These are phyloP conservation scores for Porites lobata DNA, from an alignment of 92 coral and sea anemone species.

Conservation along the genomic window DNA sequence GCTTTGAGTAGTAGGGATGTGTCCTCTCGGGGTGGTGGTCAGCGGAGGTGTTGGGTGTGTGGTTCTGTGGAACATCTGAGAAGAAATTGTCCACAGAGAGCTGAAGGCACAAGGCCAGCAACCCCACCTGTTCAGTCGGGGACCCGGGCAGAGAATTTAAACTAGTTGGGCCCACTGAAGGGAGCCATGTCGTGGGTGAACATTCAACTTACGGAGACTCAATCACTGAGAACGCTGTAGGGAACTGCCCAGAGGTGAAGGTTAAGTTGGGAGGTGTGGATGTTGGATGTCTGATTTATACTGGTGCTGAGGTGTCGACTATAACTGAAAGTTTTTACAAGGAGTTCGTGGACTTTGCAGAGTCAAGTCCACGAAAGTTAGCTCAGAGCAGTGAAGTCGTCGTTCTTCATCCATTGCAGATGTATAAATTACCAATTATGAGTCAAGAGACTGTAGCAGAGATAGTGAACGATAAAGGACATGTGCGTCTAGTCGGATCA, in stretches of 20 bases:
- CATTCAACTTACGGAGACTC: conserved; percentile 55
- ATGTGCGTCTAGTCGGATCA: conserved; percentile 50
- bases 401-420: no score
- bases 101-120: conserved; percentile 18
- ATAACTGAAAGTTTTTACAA: conserved; percentile 66
- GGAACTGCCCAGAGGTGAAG: conserved; percentile 64
- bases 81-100: conserved; percentile 46
- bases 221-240: conserved; percentile 61
- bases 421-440: no score
- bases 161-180: conserved; percentile 72
- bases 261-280: conserved; percentile 61
- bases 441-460: no score
- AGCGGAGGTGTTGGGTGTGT: conserved; percentile 63
- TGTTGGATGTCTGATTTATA: conserved; percentile 67
- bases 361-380: no score
- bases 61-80: conserved; percentile 28
- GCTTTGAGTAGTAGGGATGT: conserved; percentile 35
- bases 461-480: neutral
- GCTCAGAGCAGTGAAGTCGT: no score
- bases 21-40: neutral
- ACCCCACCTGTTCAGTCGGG: conserved; percentile 38
- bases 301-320: conserved; percentile 77
- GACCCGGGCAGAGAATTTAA: conserved; percentile 45
- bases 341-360: neutral
- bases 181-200: conserved; percentile 76